Percentiles rank a stretch among this genome's conserved stretches.
phyloP scores from a whole-genome alignment of 2,888 invertebrate species.

The Hirtodrosophila alboralis region DNA sequence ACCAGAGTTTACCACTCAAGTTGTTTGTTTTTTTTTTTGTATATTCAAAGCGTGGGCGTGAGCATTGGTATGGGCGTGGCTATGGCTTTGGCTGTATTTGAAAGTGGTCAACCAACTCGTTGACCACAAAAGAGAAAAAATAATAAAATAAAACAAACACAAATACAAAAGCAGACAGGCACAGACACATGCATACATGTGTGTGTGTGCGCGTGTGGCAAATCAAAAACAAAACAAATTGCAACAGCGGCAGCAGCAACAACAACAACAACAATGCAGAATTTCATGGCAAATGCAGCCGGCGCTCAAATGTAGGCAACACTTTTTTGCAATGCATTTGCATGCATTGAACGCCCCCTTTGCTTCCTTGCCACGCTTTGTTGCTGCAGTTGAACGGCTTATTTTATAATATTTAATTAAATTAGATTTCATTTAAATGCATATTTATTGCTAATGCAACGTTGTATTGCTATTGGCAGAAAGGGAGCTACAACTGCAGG shows the following conservation, averaged over 20 bases:
- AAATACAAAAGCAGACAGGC: conserved; percentile 37
- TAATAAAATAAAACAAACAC: conserved; percentile 68
- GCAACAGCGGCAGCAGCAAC: conserved; percentile 35
- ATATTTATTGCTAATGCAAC: conserved; percentile 42
- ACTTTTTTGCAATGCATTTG: conserved; percentile 32
- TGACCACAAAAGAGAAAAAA: conserved; percentile 80
- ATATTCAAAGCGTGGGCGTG: conserved; percentile 4
- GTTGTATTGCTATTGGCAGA: no score
- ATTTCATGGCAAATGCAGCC: conserved; percentile 37
- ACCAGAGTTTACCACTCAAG: conserved; percentile 32
- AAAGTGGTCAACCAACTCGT: conserved; percentile 83
- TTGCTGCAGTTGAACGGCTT: conserved; percentile 43
- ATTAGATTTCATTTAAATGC: conserved; percentile 56
- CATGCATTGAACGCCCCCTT: neutral
- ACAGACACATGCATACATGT: conserved; percentile 19
- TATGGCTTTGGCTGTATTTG: conserved; percentile 65
- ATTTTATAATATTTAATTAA: conserved; percentile 67
- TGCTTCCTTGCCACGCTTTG: conserved; percentile 26
- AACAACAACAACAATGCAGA: conserved; percentile 26
- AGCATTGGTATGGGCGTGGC: conserved; percentile 25
- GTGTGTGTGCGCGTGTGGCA: conserved; percentile 55
- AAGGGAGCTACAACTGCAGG: no score
- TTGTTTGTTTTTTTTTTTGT: conserved; percentile 22
- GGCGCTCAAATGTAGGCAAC: conserved; percentile 74
- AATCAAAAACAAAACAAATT: conserved; percentile 76